Base-by-base conservation (phyloP, 2,888 invertebrate genomes). In the Eilema caniola region DNA sequence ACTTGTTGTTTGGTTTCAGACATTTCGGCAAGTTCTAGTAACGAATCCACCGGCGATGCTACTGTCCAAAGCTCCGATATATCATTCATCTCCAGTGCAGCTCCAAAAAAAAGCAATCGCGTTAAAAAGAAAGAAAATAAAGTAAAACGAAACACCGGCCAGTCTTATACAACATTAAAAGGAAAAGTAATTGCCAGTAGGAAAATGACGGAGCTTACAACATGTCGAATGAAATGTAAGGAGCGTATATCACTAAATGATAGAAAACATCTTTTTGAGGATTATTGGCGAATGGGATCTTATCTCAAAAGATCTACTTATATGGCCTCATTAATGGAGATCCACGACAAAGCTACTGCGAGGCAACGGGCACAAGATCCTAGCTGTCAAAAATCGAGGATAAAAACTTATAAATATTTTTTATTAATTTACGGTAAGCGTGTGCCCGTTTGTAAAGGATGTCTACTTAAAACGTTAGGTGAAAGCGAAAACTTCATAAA, bases 131-230 rank as follows among this genome's bases (percentile, higher is more conserved):
- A 33, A 62, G 33, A 62, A 62, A 62, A 62, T 7, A 24, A 33
- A 62, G n/a, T 62, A 14, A 62, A 62, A 62, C n/a, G 62, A 62
- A 62, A 33, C 62, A 20, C 62, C 14, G 62, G 62, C 14, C 62
- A 33, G 24, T 62, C 62, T 33, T 62, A 62, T 33, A 62, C n/a
- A 62, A 62, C 62, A 33, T 62, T 62, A n/a, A 62, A 62, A 33
- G 62, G 62, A 62, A 62, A 62, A 62, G n/a, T 62, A 12, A 33
- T 33, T 23, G n/a, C 11, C 31, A n/a, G 33, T 33, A 24, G 23
- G 3, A 62, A 62, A 62, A 62, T 62, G n/a, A 23, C 31, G 23
- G 33, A 33, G n/a, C 62, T 62, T 11, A 12, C 62, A 33, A 62
- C 5, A 25, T 62, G 62, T 37, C 62, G 62, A 33, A 62, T n/a